Evolutionary conservation across 2,888 invertebrate species (phyloP).

Genomic region (Sussaba pulchella): DNA sequence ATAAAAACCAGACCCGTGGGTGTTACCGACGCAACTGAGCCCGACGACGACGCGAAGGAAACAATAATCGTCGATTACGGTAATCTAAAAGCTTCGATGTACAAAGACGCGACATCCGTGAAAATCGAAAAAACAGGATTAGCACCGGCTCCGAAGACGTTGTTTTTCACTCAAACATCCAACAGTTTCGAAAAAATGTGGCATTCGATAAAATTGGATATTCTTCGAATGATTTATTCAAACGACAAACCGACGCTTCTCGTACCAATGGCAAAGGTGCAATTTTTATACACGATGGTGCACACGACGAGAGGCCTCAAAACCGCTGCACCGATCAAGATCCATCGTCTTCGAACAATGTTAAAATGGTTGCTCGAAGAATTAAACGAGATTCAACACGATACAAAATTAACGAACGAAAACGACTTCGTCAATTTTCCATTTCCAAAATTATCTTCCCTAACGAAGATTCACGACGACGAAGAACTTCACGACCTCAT

Average conservation of each 20-base stretch:
- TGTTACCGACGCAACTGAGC: constrained; percentile 2
- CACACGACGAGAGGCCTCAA: constrained; percentile 69
- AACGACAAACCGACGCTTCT: constrained; percentile 67
- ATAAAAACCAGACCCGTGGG: constrained; percentile 30
- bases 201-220: constrained; percentile 76
- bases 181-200: constrained; percentile 75
- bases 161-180: constrained; percentile 15
- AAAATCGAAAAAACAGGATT: constrained; percentile 58
- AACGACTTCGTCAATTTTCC: not conserved
- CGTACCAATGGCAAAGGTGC: constrained; percentile 70
- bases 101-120: constrained; percentile 56
- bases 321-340: too few relatives aligned
- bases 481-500: not conserved
- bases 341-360: constrained; percentile 54
- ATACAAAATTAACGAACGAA: constrained; percentile 7
- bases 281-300: constrained; percentile 72
- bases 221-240: constrained; percentile 76
- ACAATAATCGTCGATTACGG: constrained; percentile 65
- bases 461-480: not conserved
- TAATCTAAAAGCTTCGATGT: constrained; percentile 66
- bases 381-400: constrained; percentile 53
- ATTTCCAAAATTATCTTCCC: not conserved
- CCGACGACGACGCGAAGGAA: constrained; percentile 47
- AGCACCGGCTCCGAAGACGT: constrained; percentile 2
- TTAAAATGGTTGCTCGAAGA: constrained; percentile 79